A percentile compares a stretch with the other conserved stretches of the same genome.
phyloP scores from a whole-genome alignment of 2,888 invertebrate genomes.

The Euzetes globulus region DNA sequence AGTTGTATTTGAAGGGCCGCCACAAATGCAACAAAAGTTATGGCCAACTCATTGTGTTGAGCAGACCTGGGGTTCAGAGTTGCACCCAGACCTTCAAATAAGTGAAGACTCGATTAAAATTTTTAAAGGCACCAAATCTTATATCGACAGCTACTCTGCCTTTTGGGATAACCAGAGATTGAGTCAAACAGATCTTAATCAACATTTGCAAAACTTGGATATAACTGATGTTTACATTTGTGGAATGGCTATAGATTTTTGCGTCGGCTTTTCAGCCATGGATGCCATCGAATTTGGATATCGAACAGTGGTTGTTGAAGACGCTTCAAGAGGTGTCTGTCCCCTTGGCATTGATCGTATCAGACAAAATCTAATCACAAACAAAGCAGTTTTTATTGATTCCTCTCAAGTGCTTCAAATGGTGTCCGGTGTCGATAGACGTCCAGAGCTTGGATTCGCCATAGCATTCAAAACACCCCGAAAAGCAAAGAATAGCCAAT shows the following conservation, averaged over 20 bases:
- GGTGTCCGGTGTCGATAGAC: slow-evolving; percentile 77
- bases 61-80: slow-evolving; percentile 86
- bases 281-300: slow-evolving; percentile 69
- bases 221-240: slow-evolving; percentile 89
- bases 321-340: slow-evolving; percentile 75
- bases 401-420: slow-evolving; percentile 63
- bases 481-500: too few species aligned
- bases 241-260: slow-evolving; percentile 89
- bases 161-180: slow-evolving; percentile 96
- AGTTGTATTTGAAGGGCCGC: slow-evolving; percentile 81
- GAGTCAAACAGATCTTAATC: slow-evolving; percentile 73
- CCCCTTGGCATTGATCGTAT: background rate
- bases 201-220: slow-evolving; percentile 66
- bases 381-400: slow-evolving; percentile 71
- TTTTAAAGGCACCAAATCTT: slow-evolving; percentile 85
- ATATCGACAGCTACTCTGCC: slow-evolving; percentile 94
- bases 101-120: slow-evolving; percentile 61
- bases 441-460: slow-evolving; percentile 67
- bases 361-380: background rate
- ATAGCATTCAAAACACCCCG: background rate
- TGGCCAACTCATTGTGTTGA: slow-evolving; percentile 97
- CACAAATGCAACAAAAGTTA: slow-evolving; percentile 66
- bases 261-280: slow-evolving; percentile 58
- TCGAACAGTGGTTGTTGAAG: slow-evolving; percentile 77
- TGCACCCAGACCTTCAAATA: slow-evolving; percentile 80